Evolutionary conservation across 92 coral and sea anemone genomes (phyloP).

Genomic region (Hydrozoanthus gracilis): DNA sequence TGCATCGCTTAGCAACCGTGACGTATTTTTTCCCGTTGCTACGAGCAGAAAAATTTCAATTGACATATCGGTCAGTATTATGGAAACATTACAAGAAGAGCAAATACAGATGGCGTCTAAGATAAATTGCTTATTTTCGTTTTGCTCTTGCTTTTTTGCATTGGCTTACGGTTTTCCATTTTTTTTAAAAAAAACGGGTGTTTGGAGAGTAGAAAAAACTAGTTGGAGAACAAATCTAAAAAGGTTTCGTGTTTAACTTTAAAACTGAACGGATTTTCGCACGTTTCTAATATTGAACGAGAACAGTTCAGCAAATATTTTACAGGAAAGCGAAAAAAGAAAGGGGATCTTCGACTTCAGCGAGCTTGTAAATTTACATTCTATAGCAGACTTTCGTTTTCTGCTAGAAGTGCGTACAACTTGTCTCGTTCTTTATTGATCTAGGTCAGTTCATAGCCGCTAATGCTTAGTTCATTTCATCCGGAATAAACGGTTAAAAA

Average conservation of each 20-base stretch:
- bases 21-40: conserved; percentile 20
- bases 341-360: background rate
- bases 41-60: conserved; percentile 32
- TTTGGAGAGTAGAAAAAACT: no score
- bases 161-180: background rate
- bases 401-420: no score
- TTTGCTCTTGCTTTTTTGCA: background rate
- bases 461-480: background rate
- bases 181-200: background rate
- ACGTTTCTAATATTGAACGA: background rate
- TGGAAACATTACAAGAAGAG: conserved; percentile 7
- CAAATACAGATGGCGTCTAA: conserved; percentile 17
- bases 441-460: background rate
- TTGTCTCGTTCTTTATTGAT: background rate
- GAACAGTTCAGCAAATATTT: background rate
- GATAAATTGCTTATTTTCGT: background rate
- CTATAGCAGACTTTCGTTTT: background rate
- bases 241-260: background rate
- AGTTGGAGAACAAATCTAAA: background rate
- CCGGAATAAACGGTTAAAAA: background rate
- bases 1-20: conserved; percentile 30
- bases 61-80: background rate
- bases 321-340: background rate
- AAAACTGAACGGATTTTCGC: background rate
- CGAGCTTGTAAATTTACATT: background rate